These are phyloP conservation scores for Centropyge bicolor DNA, from an alignment of 2,797 vertebrate species.

Conservation along the genomic window DNA sequence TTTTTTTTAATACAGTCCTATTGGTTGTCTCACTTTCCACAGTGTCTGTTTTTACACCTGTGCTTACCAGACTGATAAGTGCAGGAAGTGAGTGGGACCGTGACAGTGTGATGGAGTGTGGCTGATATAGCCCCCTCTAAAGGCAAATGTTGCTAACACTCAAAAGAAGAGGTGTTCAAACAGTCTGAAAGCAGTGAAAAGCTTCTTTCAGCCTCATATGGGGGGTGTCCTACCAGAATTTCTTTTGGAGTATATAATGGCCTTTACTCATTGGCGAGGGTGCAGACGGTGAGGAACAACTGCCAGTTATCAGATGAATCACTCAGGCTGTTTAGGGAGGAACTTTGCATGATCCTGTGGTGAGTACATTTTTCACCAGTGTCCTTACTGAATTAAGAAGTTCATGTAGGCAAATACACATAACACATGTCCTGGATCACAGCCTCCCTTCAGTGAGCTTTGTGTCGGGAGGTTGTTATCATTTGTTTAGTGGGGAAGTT, in stretches of 20 bases:
- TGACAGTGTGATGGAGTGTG: not conserved
- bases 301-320: conserved; percentile 3
- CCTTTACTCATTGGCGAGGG: not conserved
- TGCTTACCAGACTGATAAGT: not conserved
- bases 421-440: conserved; percentile 3
- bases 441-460: not conserved
- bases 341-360: conserved; percentile 8
- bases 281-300: not conserved
- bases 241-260: not conserved
- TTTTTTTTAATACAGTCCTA: not conserved
- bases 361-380: conserved; percentile 3
- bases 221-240: too few relatives aligned
- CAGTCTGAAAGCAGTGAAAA: not conserved
- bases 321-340: conserved; percentile 9
- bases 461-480: conserved; percentile 33
- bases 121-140: not conserved
- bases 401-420: conserved; percentile 4
- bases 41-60: not conserved
- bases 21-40: not conserved
- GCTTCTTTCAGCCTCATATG: not conserved
- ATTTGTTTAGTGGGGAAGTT: conserved; percentile 39
- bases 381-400: not conserved
- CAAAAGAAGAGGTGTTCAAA: not conserved
- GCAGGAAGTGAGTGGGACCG: not conserved
- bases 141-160: not conserved